phyloP scores from a whole-genome alignment of 2,888 invertebrate species.

The Muscina levida region DNA sequence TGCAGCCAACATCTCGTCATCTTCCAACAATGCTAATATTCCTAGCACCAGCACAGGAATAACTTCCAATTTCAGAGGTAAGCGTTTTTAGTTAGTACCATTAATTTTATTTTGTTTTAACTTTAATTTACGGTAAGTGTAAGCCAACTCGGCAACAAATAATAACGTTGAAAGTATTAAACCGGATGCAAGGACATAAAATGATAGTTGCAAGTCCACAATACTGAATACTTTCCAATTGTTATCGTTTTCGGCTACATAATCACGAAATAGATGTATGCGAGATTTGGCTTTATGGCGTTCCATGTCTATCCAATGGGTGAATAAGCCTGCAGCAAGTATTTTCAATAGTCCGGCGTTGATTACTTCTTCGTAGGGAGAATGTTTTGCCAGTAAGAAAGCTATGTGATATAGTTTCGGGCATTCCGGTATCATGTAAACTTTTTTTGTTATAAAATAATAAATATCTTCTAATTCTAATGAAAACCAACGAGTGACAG shows the following conservation, averaged over 20 bases:
- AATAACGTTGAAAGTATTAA: constrained; percentile 66
- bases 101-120: too few relatives aligned
- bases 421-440: constrained; percentile 78
- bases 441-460: constrained; percentile 73
- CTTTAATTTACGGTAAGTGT: neutral
- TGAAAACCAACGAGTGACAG: constrained; percentile 75
- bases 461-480: constrained; percentile 73
- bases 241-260: constrained; percentile 68
- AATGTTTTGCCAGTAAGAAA: constrained; percentile 75
- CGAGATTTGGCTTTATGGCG: constrained; percentile 72
- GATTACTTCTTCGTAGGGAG: constrained; percentile 74
- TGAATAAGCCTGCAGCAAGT: constrained; percentile 75
- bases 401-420: constrained; percentile 78
- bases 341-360: constrained; percentile 74
- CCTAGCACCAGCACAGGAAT: constrained; percentile 86
- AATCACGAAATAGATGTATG: constrained; percentile 70
- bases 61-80: constrained; percentile 75
- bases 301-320: constrained; percentile 76
- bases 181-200: constrained; percentile 76
- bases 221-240: constrained; percentile 76
- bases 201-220: constrained; percentile 77
- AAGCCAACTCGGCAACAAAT: constrained; percentile 46
- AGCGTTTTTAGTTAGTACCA: constrained; percentile 5
- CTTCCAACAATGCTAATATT: constrained; percentile 80
- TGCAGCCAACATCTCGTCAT: constrained; percentile 58